These are phyloP conservation scores for Habroteleia sp. DNA, from an alignment of 2,888 invertebrate species.

Conservation along the genomic window DNA sequence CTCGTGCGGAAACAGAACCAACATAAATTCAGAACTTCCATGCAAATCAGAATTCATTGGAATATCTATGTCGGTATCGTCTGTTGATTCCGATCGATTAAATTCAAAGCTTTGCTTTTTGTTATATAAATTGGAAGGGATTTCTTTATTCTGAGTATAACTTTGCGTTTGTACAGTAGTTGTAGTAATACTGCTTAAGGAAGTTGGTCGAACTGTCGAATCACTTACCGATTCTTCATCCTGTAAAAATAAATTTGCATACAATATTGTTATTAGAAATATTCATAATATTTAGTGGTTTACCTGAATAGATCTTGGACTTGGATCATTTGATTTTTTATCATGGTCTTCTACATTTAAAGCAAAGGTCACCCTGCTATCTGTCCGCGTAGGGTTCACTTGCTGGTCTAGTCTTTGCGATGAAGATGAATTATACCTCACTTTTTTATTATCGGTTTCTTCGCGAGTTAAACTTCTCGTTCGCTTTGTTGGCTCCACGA, in stretches of 20 bases:
- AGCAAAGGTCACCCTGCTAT: slow-evolving; percentile 77
- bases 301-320: slow-evolving; percentile 50
- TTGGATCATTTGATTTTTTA: slow-evolving; percentile 66
- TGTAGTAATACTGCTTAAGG: too few relatives aligned
- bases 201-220: too few relatives aligned
- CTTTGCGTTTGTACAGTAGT: too few relatives aligned
- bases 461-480: slow-evolving; percentile 79
- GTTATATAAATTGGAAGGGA: slow-evolving; percentile 12
- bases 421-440: slow-evolving; percentile 72
- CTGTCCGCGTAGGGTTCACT: slow-evolving; percentile 73
- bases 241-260: too few relatives aligned
- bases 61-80: slow-evolving; percentile 42
- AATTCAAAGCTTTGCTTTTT: slow-evolving; percentile 19
- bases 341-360: slow-evolving; percentile 69
- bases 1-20: slow-evolving; percentile 86
- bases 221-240: too few relatives aligned
- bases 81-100: slow-evolving; percentile 44
- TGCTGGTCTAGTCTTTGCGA: slow-evolving; percentile 70
- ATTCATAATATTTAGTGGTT: too few relatives aligned
- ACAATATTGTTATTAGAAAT: too few relatives aligned
- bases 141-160: slow-evolving; percentile 21
- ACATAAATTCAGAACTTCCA: slow-evolving; percentile 91
- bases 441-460: slow-evolving; percentile 69
- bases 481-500: slow-evolving; percentile 72
- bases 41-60: slow-evolving; percentile 79